A percentile compares a stretch with the other conserved stretches of the same genome.
These are phyloP conservation scores for Torymus auratus DNA, from an alignment of 2,888 invertebrate genomes.

Conservation along the genomic window DNA sequence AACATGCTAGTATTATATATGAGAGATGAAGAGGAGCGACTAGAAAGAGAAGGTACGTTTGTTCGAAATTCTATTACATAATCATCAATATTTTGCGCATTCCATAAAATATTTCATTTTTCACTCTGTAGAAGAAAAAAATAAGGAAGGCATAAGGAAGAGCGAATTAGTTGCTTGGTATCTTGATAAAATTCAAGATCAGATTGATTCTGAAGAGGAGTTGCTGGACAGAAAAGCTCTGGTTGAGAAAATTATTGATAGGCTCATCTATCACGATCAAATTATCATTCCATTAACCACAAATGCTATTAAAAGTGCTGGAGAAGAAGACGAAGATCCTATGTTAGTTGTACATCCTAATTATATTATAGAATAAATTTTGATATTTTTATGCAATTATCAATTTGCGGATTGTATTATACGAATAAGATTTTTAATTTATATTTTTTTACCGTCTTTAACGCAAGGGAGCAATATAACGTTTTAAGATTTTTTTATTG, in stretches of 20 bases:
- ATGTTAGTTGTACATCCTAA: conserved; percentile 97
- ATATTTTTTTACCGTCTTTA: conserved; percentile 28
- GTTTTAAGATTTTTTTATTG: too few relatives aligned
- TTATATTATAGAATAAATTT: conserved; percentile 85
- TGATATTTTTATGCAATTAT: not conserved
- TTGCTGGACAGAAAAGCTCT: conserved; percentile 91
- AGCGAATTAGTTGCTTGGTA: conserved; percentile 96
- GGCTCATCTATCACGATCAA: conserved; percentile 92
- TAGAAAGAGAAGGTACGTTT: conserved; percentile 78
- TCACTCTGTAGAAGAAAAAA: conserved; percentile 42
- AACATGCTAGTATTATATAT: conserved; percentile 94
- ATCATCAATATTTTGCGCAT: too few relatives aligned
- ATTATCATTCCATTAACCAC: conserved; percentile 87
- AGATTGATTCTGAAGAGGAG: conserved; percentile 94
- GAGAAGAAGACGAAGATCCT: conserved; percentile 85
- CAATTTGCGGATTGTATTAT: conserved; percentile 16
- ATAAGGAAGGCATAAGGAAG: conserved; percentile 83
- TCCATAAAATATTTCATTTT: not conserved
- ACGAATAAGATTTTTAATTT: conserved; percentile 24
- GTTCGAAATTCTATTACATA: too few relatives aligned
- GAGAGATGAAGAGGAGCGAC: conserved; percentile 87
- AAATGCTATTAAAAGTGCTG: conserved; percentile 78
- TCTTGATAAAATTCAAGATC: conserved; percentile 89
- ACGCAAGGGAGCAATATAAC: too few relatives aligned
- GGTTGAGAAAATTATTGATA: conserved; percentile 95